Conservation (phyloP, 2,797 vertebrate genomes). For the Discoglossus pictus region DNA sequence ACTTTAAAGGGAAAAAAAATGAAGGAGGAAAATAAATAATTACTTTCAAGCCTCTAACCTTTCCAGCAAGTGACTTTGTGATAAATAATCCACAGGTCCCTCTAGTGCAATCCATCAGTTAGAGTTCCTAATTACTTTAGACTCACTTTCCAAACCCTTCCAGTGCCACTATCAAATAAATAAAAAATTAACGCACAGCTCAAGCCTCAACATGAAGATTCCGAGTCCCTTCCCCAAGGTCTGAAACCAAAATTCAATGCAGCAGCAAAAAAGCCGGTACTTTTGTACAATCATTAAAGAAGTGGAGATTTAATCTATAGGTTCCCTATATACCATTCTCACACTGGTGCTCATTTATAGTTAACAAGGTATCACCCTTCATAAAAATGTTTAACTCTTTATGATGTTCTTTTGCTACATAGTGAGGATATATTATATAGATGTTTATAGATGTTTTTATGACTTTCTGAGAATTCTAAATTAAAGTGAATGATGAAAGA, state of each 20-base stretch:
- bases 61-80: conserved; percentile 76
- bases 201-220: conserved; percentile 52
- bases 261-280: background rate
- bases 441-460: too few relatives aligned
- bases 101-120: conserved; percentile 73
- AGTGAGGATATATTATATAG: too few relatives aligned
- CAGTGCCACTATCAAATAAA: conserved; percentile 72
- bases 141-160: conserved; percentile 72
- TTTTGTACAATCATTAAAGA: conserved; percentile 15
- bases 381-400: too few relatives aligned
- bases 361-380: too few relatives aligned
- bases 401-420: too few relatives aligned
- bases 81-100: conserved; percentile 77
- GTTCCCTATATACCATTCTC: too few relatives aligned
- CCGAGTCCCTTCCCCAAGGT: conserved; percentile 24
- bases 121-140: conserved; percentile 74
- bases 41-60: conserved; percentile 80
- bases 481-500: too few relatives aligned
- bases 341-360: too few relatives aligned
- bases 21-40: conserved; percentile 70
- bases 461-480: too few relatives aligned
- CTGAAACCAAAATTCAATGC: conserved; percentile 24
- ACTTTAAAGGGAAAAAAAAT: conserved; percentile 41
- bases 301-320: conserved; percentile 34
- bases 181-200: conserved; percentile 69